Conservation (phyloP, 2,797 vertebrate genomes). For the Leptatherina wallacei region DNA sequence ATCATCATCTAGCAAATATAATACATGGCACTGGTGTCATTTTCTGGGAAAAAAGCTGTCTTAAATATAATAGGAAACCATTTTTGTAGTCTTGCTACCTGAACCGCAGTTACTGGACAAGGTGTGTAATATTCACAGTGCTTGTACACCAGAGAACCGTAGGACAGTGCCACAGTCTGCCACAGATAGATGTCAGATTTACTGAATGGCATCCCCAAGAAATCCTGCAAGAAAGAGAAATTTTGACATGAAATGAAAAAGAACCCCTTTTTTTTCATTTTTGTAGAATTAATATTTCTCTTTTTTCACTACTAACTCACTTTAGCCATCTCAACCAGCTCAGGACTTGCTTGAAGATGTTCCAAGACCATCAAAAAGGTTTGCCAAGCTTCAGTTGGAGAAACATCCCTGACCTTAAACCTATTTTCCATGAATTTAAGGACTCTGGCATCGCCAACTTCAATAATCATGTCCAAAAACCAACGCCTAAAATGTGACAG, state of each 20-base stretch:
- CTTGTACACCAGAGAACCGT: conserved; percentile 86
- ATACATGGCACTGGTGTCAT: neutral
- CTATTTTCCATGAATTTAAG: conserved; percentile 84
- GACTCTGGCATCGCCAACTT: conserved; percentile 76
- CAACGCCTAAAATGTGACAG: conserved; percentile 74
- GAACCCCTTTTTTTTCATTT: neutral
- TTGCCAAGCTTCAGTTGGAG: conserved; percentile 75
- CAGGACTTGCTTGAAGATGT: conserved; percentile 70
- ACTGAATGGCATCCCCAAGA: conserved; percentile 77
- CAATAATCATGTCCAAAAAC: conserved; percentile 84
- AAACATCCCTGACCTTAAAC: conserved; percentile 78
- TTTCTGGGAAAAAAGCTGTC: neutral
- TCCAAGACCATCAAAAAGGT: conserved; percentile 79
- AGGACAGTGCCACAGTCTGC: conserved; percentile 81
- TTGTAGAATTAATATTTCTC: neutral
- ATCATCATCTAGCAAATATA: neutral
- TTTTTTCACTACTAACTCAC: conserved; percentile 53
- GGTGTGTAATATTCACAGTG: conserved; percentile 76
- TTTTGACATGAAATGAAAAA: neutral
- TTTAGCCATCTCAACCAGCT: conserved; percentile 76
- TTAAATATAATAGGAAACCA: neutral
- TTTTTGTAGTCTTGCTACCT: conserved; percentile 74
- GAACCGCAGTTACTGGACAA: conserved; percentile 81
- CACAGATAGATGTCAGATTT: conserved; percentile 73
- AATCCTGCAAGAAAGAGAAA: conserved; percentile 73